Base-by-base conservation (phyloP, 2,797 vertebrate species). In the Galagoides demidoff region DNA sequence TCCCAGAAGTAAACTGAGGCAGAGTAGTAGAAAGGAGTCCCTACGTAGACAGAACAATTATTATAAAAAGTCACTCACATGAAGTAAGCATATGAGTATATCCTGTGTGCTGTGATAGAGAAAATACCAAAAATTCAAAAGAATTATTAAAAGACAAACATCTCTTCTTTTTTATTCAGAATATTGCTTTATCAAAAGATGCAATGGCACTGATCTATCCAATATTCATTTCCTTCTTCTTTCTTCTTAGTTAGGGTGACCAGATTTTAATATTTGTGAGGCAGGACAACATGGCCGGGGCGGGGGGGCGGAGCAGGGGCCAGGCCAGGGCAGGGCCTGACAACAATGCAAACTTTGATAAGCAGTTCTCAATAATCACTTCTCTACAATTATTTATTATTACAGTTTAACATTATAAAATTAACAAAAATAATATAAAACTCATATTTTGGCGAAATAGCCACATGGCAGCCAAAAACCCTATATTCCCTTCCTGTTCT, bases 111-210 rank as follows among this genome's bases (percentile, higher is more conserved):
- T 78, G 8, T 3, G 59, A 34, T 63, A 39, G 52, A 64, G 61
- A 89, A 92, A 83, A 55, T 64, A 52, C 34, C 39, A 68, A 3
- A 85, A 23, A 83, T 29, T 25, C 52, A 70, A 39, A 64, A 70
- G 31, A 25, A 55, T 73, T 90, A 13, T 39, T 79, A 43, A 71
- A 92, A 89, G n/a, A 31, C 0, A 16, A 87, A 84, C 61, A 52
- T n/a, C 27, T 34, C 9, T 91, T 85, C 39, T 79, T 52, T 66
- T 68, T 92, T 77, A 64, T 25, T 92, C 76, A 37, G 64, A 95
- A 78, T 22, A 79, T 55, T 34, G 17, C 34, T 37, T 84, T n/a
- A 68, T 77, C 45, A 84, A 23, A 85, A 31, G 23, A 61, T 17
- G 19, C 25, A 25, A 34, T 5, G 25, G 57, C 7, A 22, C 73